Evolutionary conservation across 1,140 invertebrate species (phyloP), one percentile per base, ranked within the genome.

Genomic region (Rhagoletis zephyria): DNA sequence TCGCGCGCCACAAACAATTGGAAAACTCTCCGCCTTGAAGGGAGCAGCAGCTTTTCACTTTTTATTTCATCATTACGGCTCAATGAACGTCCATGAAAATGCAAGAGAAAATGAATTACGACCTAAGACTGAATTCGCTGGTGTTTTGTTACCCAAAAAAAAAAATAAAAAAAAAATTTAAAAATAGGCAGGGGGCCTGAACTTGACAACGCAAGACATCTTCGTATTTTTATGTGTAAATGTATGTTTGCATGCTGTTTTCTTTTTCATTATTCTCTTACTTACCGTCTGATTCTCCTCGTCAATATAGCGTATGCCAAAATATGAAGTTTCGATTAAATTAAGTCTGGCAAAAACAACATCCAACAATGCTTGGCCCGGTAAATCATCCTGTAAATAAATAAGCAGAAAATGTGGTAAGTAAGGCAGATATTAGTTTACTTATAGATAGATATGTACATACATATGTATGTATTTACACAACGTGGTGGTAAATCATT

Each of bases 271-370:
- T 67, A 56, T 48, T 56, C 74, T 45, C 81, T 81, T 87, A 93
- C 94, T 96, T 95, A 97, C 97, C 93, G 97, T 97, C 94, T 98
- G 97, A 91, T 97, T 97, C 88, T 96, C 95, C 89, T 96, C 95
- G 92, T 98, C 97, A 59, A 98, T 94, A 92, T 97, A 98, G 67
- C 97, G 95, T 6, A 98, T 94, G 64, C 97, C 97, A 93, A 98
- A 98, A 93, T 98, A 98, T 87, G 97, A 96, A 42, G 97, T 98
- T 94, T 98, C 97, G 89, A 98, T 93, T 64, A 98, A 95, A 94
- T 98, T 98, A 87, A 98, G 94, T 93, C 98, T 97, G 89, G 96
- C 95, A 93, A 97, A 98, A 59, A 98, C 97, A 88, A 96, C 95
- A 92, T 98, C 97, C 90, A 98, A 92, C 77, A 98, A 92, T 88